A percentile compares a stretch with the other conserved stretches of the same genome.
Evolutionary conservation across 2,888 invertebrate genomes (phyloP).

Genomic region (Azorinus chamasolen): DNA sequence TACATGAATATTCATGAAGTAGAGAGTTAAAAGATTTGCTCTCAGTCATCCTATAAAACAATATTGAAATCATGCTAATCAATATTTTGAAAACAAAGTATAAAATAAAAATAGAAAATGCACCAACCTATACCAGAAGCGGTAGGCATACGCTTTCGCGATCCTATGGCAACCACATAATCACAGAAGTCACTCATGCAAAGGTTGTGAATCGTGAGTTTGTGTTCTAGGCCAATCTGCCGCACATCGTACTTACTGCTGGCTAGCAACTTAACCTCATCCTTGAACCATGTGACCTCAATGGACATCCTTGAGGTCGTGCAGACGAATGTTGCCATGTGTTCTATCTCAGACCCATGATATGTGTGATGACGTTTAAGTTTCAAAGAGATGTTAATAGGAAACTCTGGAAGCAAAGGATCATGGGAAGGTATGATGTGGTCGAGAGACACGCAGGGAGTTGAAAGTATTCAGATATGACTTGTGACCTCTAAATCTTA

Average conservation of each 20-base stretch:
- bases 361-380: slow-evolving; percentile 75
- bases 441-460: neutral
- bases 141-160: slow-evolving; percentile 64
- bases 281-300: slow-evolving; percentile 83
- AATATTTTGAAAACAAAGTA: too few species aligned
- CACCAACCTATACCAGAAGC: slow-evolving; percentile 71
- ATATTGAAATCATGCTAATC: too few species aligned
- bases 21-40: too few species aligned
- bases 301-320: slow-evolving; percentile 79
- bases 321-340: slow-evolving; percentile 78
- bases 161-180: slow-evolving; percentile 90
- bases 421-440: slow-evolving; percentile 26
- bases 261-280: slow-evolving; percentile 76
- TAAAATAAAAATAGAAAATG: too few species aligned
- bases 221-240: slow-evolving; percentile 85
- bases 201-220: slow-evolving; percentile 76
- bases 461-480: neutral
- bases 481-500: too few species aligned
- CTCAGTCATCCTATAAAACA: too few species aligned
- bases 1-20: too few species aligned
- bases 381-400: slow-evolving; percentile 76
- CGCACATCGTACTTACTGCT: slow-evolving; percentile 77
- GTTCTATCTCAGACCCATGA: slow-evolving; percentile 60
- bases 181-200: slow-evolving; percentile 76
- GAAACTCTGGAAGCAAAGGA: slow-evolving; percentile 77